Evolutionary conservation across 1,140 invertebrate genomes (phyloP).

Genomic region (Hyposmocoma kahamanoa): DNA sequence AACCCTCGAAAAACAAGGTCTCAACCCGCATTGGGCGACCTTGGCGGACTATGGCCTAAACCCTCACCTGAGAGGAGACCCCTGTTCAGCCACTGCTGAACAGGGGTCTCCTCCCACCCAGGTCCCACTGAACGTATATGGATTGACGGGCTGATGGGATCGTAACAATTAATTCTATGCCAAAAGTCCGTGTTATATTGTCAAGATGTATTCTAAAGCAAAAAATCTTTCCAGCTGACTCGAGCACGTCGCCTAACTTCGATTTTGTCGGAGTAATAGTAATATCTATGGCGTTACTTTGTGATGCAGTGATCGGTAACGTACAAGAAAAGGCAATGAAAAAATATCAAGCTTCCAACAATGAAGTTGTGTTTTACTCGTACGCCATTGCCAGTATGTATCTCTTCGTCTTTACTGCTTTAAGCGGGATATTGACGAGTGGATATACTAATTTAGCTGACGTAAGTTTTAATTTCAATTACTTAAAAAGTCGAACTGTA

Average conservation of each 20-base stretch:
- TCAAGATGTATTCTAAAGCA: no score
- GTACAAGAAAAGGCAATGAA: conserved; percentile 97
- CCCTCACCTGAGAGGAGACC: no score
- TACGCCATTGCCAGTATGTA: conserved; percentile 93
- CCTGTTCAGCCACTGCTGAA: no score
- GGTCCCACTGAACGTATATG: no score
- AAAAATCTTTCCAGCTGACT: conserved; percentile 89
- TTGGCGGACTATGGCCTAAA: no score
- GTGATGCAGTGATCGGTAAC: conserved; percentile 96
- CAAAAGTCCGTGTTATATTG: no score
- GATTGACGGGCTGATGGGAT: no score
- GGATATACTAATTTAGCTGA: conserved; percentile 86
- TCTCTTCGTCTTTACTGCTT: conserved; percentile 83
- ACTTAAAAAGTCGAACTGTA: no score
- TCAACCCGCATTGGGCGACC: no score
- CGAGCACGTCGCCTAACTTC: conserved; percentile 91
- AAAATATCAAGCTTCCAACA: conserved; percentile 85
- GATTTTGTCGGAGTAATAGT: conserved; percentile 87
- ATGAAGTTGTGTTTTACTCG: conserved; percentile 95
- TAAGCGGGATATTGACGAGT: conserved; percentile 83
- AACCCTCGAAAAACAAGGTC: no score
- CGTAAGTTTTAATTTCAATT: conserved; percentile 70
- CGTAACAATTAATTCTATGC: no score
- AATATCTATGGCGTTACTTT: conserved; percentile 90
- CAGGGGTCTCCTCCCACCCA: no score